Percentiles rank a stretch among this genome's conserved stretches.
phyloP scores from a whole-genome alignment of 2,797 vertebrate genomes.

The Pangasius larnaudii region DNA sequence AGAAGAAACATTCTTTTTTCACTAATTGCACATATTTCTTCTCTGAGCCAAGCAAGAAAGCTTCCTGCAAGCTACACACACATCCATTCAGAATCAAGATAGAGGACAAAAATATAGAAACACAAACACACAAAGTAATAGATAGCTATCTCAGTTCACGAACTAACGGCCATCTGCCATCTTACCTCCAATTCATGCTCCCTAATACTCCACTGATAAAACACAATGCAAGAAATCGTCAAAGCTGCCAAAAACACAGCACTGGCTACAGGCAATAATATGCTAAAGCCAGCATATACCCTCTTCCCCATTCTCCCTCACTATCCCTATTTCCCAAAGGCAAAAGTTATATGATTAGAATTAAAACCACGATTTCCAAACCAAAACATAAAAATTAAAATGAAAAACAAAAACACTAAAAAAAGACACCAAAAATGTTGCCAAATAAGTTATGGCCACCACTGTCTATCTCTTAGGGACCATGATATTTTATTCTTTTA shows the following conservation, averaged over 20 bases:
- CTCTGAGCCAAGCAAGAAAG: background rate
- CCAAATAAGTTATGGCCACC: background rate
- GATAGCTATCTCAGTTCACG: background rate
- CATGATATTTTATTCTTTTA: background rate
- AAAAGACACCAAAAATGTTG: background rate
- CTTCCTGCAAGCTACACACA: background rate
- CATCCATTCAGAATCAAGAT: too few relatives aligned
- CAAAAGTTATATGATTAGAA: background rate
- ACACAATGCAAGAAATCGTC: background rate
- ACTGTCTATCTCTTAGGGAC: background rate
- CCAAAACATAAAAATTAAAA: background rate
- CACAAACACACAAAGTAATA: background rate
- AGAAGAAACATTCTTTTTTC: background rate
- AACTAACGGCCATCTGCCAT: background rate
- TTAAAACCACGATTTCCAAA: background rate
- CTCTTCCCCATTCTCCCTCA: background rate
- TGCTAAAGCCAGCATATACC: background rate
- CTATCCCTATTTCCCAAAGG: background rate
- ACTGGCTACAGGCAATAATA: background rate
- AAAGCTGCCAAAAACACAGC: background rate
- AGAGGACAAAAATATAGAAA: background rate
- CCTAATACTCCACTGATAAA: background rate
- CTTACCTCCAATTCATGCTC: background rate
- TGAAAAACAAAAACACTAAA: background rate
- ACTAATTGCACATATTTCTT: background rate